A percentile compares a stretch with the other conserved stretches of the same genome.
These are phyloP conservation scores for Monoplex corrugatus DNA, from an alignment of 2,888 invertebrate genomes.

Conservation along the genomic window DNA sequence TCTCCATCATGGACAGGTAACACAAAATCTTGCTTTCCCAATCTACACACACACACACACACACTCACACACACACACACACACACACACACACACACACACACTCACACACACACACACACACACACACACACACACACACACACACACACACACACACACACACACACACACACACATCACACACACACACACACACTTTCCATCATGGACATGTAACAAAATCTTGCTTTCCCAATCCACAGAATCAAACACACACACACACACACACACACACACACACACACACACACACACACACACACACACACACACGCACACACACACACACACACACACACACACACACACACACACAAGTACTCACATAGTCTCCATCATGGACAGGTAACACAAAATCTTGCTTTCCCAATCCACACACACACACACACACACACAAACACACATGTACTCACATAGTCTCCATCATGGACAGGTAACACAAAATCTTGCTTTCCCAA, in stretches of 20 bases:
- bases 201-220: no score
- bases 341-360: background rate
- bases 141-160: background rate
- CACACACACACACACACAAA: no score
- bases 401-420: no score
- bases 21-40: conserved; percentile 81
- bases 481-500: background rate
- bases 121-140: background rate
- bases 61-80: no score
- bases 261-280: background rate
- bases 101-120: background rate
- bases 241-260: conserved; percentile 64
- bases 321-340: background rate
- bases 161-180: background rate
- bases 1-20: conserved; percentile 82
- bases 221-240: no score
- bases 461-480: background rate
- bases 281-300: conserved; percentile 25
- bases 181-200: conserved; percentile 48
- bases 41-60: no score
- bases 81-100: no score
- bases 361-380: background rate
- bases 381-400: no score
- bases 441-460: background rate
- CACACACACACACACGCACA: background rate